phyloP scores from a whole-genome alignment of 1,140 invertebrate genomes.

The Cydia pomonella region DNA sequence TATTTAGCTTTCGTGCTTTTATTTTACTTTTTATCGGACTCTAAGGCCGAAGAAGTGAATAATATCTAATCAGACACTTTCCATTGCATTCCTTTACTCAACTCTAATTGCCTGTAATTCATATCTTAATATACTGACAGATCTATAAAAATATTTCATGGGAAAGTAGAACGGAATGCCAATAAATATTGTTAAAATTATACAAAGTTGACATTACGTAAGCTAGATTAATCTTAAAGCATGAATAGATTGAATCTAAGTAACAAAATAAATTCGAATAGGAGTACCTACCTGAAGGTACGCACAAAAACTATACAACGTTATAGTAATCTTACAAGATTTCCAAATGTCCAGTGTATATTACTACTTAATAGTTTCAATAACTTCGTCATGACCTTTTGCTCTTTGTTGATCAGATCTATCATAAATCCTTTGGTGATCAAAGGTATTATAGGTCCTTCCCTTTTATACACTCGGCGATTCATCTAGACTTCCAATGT shows the following conservation, averaged over 20 bases:
- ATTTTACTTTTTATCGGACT: not conserved
- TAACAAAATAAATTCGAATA: too few relatives aligned
- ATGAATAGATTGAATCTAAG: not conserved
- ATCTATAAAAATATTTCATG: not conserved
- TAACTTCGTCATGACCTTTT: too few relatives aligned
- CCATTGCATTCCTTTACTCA: not conserved
- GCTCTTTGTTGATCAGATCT: not conserved
- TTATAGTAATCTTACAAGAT: too few relatives aligned
- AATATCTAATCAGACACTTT: constrained; percentile 10
- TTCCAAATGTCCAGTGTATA: too few relatives aligned
- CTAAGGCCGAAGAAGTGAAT: not conserved
- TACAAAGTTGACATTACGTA: not conserved
- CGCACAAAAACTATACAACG: too few relatives aligned
- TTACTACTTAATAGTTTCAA: too few relatives aligned
- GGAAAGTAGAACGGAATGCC: constrained; percentile 22
- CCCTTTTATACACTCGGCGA: too few relatives aligned
- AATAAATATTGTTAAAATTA: not conserved
- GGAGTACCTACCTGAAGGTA: too few relatives aligned
- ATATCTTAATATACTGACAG: constrained; percentile 5
- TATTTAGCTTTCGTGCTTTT: too few relatives aligned
- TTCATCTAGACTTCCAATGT: too few relatives aligned
- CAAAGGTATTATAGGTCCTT: too few relatives aligned
- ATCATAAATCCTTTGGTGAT: not conserved
- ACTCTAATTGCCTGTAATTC: not conserved
- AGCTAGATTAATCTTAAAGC: not conserved